phyloP scores from a whole-genome alignment of 2,888 invertebrate species.

The Drosophila pseudotalamancana region DNA sequence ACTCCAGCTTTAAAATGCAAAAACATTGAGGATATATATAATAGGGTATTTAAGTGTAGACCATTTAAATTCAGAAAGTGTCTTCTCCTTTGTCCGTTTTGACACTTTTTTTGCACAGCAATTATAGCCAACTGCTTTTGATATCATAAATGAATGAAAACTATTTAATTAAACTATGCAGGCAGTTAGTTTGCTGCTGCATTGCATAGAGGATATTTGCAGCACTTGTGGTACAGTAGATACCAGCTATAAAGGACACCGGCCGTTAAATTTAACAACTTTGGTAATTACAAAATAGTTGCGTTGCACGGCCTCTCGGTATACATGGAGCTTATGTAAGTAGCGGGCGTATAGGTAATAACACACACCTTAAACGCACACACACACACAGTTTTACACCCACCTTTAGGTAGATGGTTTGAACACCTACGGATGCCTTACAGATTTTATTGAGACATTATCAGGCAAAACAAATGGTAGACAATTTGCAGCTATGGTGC shows the following conservation, averaged over 20 bases:
- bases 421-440: constrained; percentile 52
- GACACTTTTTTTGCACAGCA: background rate
- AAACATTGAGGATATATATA: background rate
- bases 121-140: constrained; percentile 53
- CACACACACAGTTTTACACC: constrained; percentile 1
- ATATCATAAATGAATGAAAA: constrained; percentile 51
- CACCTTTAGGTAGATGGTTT: background rate
- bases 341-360: constrained; percentile 50
- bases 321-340: constrained; percentile 20
- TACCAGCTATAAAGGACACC: constrained; percentile 17
- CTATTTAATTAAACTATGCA: constrained; percentile 47
- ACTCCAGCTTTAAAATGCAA: background rate
- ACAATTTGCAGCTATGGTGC: constrained; percentile 65
- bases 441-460: constrained; percentile 76
- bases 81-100: background rate
- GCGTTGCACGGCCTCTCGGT: constrained; percentile 10
- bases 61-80: too few species aligned
- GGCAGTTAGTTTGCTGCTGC: background rate
- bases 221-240: background rate
- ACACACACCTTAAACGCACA: constrained; percentile 30
- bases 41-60: background rate
- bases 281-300: constrained; percentile 77
- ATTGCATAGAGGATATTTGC: constrained; percentile 15
- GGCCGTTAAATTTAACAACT: constrained; percentile 67
- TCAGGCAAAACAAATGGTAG: constrained; percentile 72